phyloP scores from a whole-genome alignment of 2,888 invertebrate genomes.

The Meliscaeva auricollis region DNA sequence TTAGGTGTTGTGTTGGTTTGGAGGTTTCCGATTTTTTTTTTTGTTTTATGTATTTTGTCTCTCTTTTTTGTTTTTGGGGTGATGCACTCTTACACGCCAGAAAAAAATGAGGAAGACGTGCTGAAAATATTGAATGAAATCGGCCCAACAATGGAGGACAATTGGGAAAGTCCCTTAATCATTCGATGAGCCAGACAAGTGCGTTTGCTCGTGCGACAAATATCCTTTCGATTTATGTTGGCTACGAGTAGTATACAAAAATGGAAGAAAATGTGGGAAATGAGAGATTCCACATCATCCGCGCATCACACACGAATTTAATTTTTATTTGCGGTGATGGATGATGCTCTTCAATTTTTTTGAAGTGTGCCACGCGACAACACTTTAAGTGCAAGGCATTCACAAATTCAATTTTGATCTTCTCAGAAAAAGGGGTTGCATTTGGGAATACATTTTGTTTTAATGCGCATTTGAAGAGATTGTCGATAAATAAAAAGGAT shows the following conservation, averaged over 20 bases:
- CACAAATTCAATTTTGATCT: not conserved
- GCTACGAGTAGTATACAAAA: too few relatives aligned
- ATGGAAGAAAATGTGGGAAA: constrained; percentile 13
- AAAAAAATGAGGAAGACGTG: constrained; percentile 58
- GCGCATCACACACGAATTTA: constrained; percentile 19
- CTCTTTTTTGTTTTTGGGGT: too few relatives aligned
- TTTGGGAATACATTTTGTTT: constrained; percentile 37
- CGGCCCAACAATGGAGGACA: constrained; percentile 3
- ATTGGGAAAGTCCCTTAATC: constrained; percentile 51
- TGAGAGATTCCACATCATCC: too few relatives aligned
- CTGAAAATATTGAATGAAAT: constrained; percentile 65
- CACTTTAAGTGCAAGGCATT: constrained; percentile 16
- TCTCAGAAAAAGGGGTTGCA: constrained; percentile 29
- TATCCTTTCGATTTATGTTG: constrained; percentile 56
- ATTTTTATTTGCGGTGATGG: constrained; percentile 36
- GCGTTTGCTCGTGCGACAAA: constrained; percentile 73
- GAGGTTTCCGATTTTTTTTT: constrained; percentile 51
- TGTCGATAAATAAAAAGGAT: constrained; percentile 36
- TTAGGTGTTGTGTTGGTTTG: not conserved
- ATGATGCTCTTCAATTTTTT: constrained; percentile 58
- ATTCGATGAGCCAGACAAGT: constrained; percentile 71
- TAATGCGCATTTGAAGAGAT: constrained; percentile 62
- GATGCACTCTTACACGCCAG: constrained; percentile 51
- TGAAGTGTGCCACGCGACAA: constrained; percentile 64
- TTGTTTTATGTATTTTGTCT: not conserved